Conservation (phyloP, 2,113 vertebrate species). For the Syngnathus scovelli region DNA sequence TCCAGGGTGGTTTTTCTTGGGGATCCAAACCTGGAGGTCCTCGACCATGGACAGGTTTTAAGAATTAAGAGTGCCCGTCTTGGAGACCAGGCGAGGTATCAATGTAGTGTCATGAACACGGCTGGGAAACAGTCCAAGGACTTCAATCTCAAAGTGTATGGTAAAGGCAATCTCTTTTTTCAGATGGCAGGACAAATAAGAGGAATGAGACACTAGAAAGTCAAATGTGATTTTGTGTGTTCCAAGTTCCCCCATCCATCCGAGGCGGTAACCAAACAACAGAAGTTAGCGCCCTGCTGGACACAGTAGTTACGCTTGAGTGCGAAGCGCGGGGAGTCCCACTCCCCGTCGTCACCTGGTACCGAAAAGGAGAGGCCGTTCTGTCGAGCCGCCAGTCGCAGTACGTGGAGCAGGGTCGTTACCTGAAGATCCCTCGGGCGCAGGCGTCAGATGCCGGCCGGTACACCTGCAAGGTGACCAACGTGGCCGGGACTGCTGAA, state of each 20-base stretch:
- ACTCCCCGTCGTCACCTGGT: slow-evolving; percentile 84
- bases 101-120: slow-evolving; percentile 80
- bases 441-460: slow-evolving; percentile 79
- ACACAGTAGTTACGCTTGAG: slow-evolving; percentile 77
- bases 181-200: background rate
- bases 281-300: slow-evolving; percentile 75
- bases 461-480: slow-evolving; percentile 81
- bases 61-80: slow-evolving; percentile 79
- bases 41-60: slow-evolving; percentile 78
- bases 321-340: slow-evolving; percentile 87
- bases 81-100: slow-evolving; percentile 86
- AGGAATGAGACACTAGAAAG: background rate
- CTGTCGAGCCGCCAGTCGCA: slow-evolving; percentile 74
- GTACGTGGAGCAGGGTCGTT: slow-evolving; percentile 82
- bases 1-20: slow-evolving; percentile 80
- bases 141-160: slow-evolving; percentile 77
- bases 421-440: slow-evolving; percentile 80
- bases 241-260: slow-evolving; percentile 85
- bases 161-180: slow-evolving; percentile 54
- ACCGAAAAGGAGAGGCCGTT: slow-evolving; percentile 73
- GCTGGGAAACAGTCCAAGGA: slow-evolving; percentile 87
- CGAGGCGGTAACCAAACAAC: slow-evolving; percentile 84
- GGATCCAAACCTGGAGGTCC: slow-evolving; percentile 81
- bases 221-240: background rate
- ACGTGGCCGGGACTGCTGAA: slow-evolving; percentile 77